Evolutionary conservation across 2,888 invertebrate species (phyloP).

Genomic region (Laspeyria flexula): DNA sequence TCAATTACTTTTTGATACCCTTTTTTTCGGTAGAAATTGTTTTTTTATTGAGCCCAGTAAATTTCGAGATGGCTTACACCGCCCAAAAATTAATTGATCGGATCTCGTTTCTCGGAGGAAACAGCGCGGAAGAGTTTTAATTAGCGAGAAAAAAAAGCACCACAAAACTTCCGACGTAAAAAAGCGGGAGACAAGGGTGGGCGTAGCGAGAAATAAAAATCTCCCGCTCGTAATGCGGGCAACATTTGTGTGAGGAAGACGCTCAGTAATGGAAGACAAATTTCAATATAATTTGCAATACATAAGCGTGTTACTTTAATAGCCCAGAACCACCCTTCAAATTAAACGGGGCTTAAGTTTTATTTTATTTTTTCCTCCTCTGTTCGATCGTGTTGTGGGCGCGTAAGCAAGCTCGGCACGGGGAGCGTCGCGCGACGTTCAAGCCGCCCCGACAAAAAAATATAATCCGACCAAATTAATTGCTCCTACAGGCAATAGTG

Average conservation of each 20-base stretch:
- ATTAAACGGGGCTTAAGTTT: slow-evolving; percentile 87
- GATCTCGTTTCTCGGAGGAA: slow-evolving; percentile 83
- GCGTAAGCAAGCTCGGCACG: slow-evolving; percentile 60
- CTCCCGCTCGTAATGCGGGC: slow-evolving; percentile 84
- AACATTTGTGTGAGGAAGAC: slow-evolving; percentile 86
- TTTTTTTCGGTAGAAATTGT: slow-evolving; percentile 67
- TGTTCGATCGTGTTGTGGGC: slow-evolving; percentile 71
- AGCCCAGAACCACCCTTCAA: slow-evolving; percentile 87
- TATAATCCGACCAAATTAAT: slow-evolving; percentile 86
- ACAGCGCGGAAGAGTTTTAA: slow-evolving; percentile 86
- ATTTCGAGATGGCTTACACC: slow-evolving; percentile 80
- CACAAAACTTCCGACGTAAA: slow-evolving; percentile 83
- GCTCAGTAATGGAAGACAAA: slow-evolving; percentile 86
- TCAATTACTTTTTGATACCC: slow-evolving; percentile 77
- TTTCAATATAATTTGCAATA: slow-evolving; percentile 87
- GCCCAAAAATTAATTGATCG: slow-evolving; percentile 85
- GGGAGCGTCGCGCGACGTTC: slow-evolving; percentile 56
- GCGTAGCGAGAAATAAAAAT: slow-evolving; percentile 81
- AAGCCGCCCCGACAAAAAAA: slow-evolving; percentile 76
- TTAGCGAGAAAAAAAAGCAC: slow-evolving; percentile 83
- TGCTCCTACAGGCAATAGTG: slow-evolving; percentile 84
- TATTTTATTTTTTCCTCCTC: slow-evolving; percentile 84
- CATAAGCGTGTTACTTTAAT: slow-evolving; percentile 87
- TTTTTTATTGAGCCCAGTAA: slow-evolving; percentile 78
- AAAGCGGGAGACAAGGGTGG: slow-evolving; percentile 84